Conservation (phyloP, 1,140 invertebrate species). For the Dendrolimus kikuchii region DNA sequence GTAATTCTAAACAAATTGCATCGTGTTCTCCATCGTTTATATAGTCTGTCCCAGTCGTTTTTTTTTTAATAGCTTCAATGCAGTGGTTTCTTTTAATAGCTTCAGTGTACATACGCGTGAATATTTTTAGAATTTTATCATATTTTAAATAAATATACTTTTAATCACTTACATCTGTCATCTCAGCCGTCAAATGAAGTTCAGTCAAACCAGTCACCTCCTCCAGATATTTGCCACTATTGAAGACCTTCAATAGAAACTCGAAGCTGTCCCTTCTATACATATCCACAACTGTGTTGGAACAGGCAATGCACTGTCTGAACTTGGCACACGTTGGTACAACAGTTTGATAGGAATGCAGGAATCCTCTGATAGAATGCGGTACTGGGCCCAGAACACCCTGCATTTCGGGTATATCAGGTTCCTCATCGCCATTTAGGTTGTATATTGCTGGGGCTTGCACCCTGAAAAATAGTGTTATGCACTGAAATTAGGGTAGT, state of each 20-base stretch:
- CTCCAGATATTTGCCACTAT: constrained; percentile 89
- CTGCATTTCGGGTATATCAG: constrained; percentile 67
- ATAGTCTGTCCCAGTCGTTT: no score
- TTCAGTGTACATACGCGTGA: no score
- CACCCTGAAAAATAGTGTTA: constrained; percentile 57
- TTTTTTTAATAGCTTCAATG: no score
- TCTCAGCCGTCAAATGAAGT: constrained; percentile 78
- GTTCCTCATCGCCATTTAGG: constrained; percentile 34
- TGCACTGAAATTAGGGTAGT: background rate
- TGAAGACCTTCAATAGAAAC: constrained; percentile 90
- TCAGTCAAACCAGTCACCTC: constrained; percentile 89
- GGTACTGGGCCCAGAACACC: constrained; percentile 89
- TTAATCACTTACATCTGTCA: constrained; percentile 74
- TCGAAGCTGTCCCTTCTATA: constrained; percentile 80
- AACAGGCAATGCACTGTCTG: constrained; percentile 94
- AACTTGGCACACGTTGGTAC: constrained; percentile 89
- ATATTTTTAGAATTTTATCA: no score
- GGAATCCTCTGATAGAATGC: constrained; percentile 94
- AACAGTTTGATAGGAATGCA: constrained; percentile 86
- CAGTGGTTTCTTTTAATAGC: no score
- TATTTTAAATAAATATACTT: constrained; percentile 2
- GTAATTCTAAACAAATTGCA: no score
- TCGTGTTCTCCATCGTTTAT: background rate
- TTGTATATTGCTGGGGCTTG: constrained; percentile 77
- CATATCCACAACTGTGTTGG: constrained; percentile 76